Evolutionary conservation across 2,113 vertebrate species (phyloP), one percentile per base, ranked within the genome.

Genomic region (Lontra canadensis): DNA sequence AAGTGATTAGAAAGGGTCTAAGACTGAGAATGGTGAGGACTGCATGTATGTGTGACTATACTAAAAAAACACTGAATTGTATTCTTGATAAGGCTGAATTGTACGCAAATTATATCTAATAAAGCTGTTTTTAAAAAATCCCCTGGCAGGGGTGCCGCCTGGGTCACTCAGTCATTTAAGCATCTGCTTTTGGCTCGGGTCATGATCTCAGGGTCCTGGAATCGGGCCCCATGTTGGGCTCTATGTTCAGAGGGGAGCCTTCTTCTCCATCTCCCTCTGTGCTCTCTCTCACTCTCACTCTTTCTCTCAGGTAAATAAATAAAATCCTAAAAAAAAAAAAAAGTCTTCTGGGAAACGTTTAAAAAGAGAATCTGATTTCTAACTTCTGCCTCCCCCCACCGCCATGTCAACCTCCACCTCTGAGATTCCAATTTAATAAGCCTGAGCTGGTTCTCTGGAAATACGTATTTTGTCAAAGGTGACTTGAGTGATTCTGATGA

Each of bases 361-460:
- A 5, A 21, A 63, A n/a, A 34, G 87, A 34, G 88, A 26, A 83
- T 44, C 52, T 65, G 11, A 65, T 57, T 78, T 6, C 71, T 26
- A 39, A 4, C 14, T 84, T 65, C 17, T 49, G 29, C 18, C 3
- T 91, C 36, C 76, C 0, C 23, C 10, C 1, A 44, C 7, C 0
- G 25, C 29, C 31, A 90, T 29, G 2, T 63, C 29, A 67, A 81
- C 1, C 39, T 63, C 18, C 11, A 21, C 26, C 13, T 59, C 4
- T 65, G 18, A 78, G 47, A 76, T 83, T 83, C n/a, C 11, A 69
- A 25, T 55, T 92, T 21, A n/a, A 6, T 83, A 80, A n/a, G 61
- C 65, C 15, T 59, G 52, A 31, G n/a, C 44, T 63, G 84, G n/a
- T 81, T 83, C 26, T 92, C 59, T 86, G 47, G 23, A 94, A 87